Percentiles rank a stretch among this genome's conserved stretches.
phyloP scores from a whole-genome alignment of 1,140 invertebrate genomes.

The Pogonognathellus flavescens region DNA sequence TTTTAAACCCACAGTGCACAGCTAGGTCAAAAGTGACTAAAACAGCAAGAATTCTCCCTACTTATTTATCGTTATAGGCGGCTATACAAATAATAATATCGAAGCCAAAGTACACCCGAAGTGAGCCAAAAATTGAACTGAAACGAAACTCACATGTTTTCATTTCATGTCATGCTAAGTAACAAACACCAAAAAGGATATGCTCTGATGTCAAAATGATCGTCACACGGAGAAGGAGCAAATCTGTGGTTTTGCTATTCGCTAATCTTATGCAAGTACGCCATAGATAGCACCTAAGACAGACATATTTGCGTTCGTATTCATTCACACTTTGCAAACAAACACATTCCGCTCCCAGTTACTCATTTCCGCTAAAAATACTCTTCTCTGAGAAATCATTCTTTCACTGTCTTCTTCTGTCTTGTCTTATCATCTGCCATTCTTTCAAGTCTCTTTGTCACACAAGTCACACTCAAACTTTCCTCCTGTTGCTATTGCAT shows the following conservation, averaged over 20 bases:
- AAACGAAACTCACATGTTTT: not conserved
- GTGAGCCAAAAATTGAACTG: not conserved
- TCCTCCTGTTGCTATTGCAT: constrained; percentile 21
- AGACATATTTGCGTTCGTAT: constrained; percentile 6
- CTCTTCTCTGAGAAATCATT: constrained; percentile 43
- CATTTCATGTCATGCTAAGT: constrained; percentile 20
- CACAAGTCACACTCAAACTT: constrained; percentile 10
- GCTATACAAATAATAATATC: not conserved
- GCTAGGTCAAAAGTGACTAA: not conserved
- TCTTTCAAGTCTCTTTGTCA: constrained; percentile 10
- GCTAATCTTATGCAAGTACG: not conserved
- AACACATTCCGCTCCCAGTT: constrained; percentile 28
- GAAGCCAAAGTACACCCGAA: constrained; percentile 6
- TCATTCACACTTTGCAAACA: constrained; percentile 35
- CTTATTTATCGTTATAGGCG: not conserved
- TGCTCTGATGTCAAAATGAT: constrained; percentile 39
- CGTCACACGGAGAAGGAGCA: constrained; percentile 14
- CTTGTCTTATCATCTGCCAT: constrained; percentile 30
- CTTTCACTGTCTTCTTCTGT: constrained; percentile 44
- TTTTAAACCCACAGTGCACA: not conserved
- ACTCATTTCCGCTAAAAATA: constrained; percentile 48
- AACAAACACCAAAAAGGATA: constrained; percentile 8
- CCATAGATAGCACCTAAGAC: constrained; percentile 5
- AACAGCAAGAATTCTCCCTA: constrained; percentile 8
- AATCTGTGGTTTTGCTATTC: constrained; percentile 13